Evolutionary conservation across 2,888 invertebrate species (phyloP).

Genomic region (Cerceris ruficornis): DNA sequence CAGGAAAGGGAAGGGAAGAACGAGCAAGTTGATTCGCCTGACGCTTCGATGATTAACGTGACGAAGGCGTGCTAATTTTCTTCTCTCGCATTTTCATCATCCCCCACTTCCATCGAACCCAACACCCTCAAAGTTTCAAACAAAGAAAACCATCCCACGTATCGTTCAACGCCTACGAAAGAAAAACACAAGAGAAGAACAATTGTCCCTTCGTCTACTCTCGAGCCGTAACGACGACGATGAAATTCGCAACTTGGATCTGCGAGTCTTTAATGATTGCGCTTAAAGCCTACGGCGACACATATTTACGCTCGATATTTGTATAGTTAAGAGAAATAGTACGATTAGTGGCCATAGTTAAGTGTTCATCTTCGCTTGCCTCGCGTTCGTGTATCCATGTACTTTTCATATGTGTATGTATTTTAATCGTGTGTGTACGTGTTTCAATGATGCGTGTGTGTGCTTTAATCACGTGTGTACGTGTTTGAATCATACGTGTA

Average conservation of each 20-base stretch:
- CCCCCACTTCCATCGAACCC: background rate
- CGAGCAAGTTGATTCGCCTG: conserved; percentile 50
- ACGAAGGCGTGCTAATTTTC: conserved; percentile 18
- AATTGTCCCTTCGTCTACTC: conserved; percentile 13
- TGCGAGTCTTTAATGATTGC: conserved; percentile 44
- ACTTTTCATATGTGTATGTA: background rate
- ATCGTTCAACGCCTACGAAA: too few species aligned
- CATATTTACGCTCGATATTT: conserved; percentile 45
- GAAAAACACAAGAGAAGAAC: conserved; percentile 27
- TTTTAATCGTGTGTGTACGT: background rate
- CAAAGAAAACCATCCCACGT: too few species aligned
- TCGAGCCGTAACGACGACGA: conserved; percentile 41
- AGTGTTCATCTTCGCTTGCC: conserved; percentile 41
- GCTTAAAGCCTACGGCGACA: conserved; percentile 58
- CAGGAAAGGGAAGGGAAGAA: conserved; percentile 53
- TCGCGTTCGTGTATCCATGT: conserved; percentile 24
- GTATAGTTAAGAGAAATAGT: conserved; percentile 53
- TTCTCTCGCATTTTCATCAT: conserved; percentile 8
- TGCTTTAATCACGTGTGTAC: background rate
- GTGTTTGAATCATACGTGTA: conserved; percentile 21
- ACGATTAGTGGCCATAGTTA: conserved; percentile 54
- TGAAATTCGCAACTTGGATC: conserved; percentile 48
- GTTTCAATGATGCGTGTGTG: background rate
- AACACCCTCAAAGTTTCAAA: background rate
- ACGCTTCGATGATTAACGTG: conserved; percentile 51